Base-by-base conservation (phyloP, 1,140 invertebrate genomes). In the Eumeta japonica region DNA sequence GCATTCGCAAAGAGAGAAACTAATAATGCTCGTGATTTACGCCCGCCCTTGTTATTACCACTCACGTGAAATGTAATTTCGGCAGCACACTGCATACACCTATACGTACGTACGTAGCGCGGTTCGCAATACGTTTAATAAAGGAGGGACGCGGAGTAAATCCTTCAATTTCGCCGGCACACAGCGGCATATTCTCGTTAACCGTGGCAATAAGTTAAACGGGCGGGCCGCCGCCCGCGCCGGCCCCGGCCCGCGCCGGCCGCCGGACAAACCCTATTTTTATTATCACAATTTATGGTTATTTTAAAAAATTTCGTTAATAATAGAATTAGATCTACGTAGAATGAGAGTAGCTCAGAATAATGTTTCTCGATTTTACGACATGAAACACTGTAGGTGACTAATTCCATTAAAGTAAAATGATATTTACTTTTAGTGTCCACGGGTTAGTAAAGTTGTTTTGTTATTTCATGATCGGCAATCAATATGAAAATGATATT, bases 11-110 rank as follows among this genome's bases (percentile, higher is more conserved):
- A 55, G 57, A 51, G 59, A 63, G 59, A 73, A 73, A 73, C 68
- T 73, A 73, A 73, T 71, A 73, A 70, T 65, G 64, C 55, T 52
- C 49, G 57, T 73, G 68, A 71, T 71, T 71, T 71, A 71, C 66
- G 59, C 58, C 62, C 68, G 54, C 65, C 64, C 62, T 67, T 68
- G 68, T 70, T 73, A 73, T 73, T 73, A 73, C 68, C 66, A 71
- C 64, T 73, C 65, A 70, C 68, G 64, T 63, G 66, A 71, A 71
- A 73, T 68, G 68, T 73, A 73, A 73, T 73, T 73, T 73, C 61
- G 63, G 61, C 58, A 60, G 59, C 58, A 60, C 62, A 58, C 59
- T 63, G 59, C 59, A 58, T 63, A 58, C 62, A 59, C 20, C 5
- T 50, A 53, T 52, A 55, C 44, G 16, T 37, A 42, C 50, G 62